These are phyloP conservation scores for Neelides sp. DNA, from an alignment of 1,140 invertebrate genomes.

Conservation along the genomic window DNA sequence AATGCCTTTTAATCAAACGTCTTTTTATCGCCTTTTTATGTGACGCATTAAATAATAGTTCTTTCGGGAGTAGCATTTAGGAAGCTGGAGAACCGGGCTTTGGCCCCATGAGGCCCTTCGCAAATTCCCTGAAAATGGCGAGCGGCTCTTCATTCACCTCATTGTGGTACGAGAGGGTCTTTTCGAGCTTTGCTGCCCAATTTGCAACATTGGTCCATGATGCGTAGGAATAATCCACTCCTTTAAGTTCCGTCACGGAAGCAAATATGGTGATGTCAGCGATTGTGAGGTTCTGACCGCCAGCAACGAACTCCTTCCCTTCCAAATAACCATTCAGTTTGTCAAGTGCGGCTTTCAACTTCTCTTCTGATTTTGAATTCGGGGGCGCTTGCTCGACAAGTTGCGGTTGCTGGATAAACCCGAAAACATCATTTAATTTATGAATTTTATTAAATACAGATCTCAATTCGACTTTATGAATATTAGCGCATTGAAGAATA, in stretches of 20 bases:
- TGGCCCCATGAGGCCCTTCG: conserved; percentile 18
- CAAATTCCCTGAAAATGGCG: conserved; percentile 30
- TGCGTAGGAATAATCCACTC: conserved; percentile 32
- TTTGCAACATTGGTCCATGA: conserved; percentile 32
- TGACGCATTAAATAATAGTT: too few relatives aligned
- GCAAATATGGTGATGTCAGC: conserved; percentile 35
- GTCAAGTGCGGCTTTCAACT: conserved; percentile 33
- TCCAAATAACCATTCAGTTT: conserved; percentile 33
- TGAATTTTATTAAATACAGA: too few relatives aligned
- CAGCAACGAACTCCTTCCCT: conserved; percentile 31
- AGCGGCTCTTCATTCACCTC: conserved; percentile 34
- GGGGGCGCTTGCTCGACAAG: conserved; percentile 22
- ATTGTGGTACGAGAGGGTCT: conserved; percentile 34
- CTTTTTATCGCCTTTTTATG: too few relatives aligned
- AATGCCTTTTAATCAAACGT: too few relatives aligned
- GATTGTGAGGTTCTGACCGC: conserved; percentile 34
- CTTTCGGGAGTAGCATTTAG: too few relatives aligned
- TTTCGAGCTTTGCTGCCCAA: conserved; percentile 34
- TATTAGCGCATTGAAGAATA: background rate
- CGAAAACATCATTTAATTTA: conserved; percentile 1
- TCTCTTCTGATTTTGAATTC: conserved; percentile 33
- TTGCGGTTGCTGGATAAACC: conserved; percentile 29
- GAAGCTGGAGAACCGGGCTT: too few relatives aligned
- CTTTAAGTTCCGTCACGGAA: conserved; percentile 33
- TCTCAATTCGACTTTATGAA: background rate